These are phyloP conservation scores for Drosophila glabriapex DNA, from an alignment of 2,888 invertebrate genomes.

Conservation along the genomic window DNA sequence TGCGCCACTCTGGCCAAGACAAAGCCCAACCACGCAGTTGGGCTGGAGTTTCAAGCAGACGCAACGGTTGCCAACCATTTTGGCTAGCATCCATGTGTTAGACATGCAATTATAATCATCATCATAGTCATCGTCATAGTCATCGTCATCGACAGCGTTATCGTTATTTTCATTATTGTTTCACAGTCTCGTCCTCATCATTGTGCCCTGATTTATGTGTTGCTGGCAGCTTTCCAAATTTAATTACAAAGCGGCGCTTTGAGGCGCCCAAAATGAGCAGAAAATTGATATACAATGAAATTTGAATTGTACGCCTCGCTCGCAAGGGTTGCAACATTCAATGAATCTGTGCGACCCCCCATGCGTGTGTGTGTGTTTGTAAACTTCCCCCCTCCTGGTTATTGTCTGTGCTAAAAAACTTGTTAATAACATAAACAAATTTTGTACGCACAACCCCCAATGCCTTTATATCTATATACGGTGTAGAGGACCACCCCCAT, in stretches of 20 bases:
- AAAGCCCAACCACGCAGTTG: slow-evolving; percentile 36
- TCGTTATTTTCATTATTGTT: slow-evolving; percentile 20
- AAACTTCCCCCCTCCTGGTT: not conserved
- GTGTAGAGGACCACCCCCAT: not conserved
- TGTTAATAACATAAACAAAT: slow-evolving; percentile 81
- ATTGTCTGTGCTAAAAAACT: slow-evolving; percentile 42
- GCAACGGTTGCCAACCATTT: slow-evolving; percentile 38
- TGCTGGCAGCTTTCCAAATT: slow-evolving; percentile 83
- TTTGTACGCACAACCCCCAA: slow-evolving; percentile 59
- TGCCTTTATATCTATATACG: not conserved
- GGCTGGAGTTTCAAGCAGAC: slow-evolving; percentile 26
- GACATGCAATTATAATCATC: slow-evolving; percentile 54
- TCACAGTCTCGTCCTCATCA: slow-evolving; percentile 40
- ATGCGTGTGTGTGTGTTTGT: slow-evolving; percentile 1
- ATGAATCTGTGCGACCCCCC: slow-evolving; percentile 26
- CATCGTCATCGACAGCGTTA: not conserved
- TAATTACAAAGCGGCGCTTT: slow-evolving; percentile 81
- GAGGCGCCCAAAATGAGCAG: slow-evolving; percentile 80
- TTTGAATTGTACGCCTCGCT: slow-evolving; percentile 70
- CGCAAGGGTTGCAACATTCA: slow-evolving; percentile 42
- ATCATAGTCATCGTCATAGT: slow-evolving; percentile 5
- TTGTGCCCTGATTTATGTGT: slow-evolving; percentile 74
- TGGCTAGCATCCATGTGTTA: slow-evolving; percentile 15
- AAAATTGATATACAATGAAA: slow-evolving; percentile 85
- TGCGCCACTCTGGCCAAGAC: slow-evolving; percentile 40